Evolutionary conservation across 2,113 vertebrate species (phyloP), one percentile per base, ranked within the genome.

Genomic region (Ammodytes marinus): DNA sequence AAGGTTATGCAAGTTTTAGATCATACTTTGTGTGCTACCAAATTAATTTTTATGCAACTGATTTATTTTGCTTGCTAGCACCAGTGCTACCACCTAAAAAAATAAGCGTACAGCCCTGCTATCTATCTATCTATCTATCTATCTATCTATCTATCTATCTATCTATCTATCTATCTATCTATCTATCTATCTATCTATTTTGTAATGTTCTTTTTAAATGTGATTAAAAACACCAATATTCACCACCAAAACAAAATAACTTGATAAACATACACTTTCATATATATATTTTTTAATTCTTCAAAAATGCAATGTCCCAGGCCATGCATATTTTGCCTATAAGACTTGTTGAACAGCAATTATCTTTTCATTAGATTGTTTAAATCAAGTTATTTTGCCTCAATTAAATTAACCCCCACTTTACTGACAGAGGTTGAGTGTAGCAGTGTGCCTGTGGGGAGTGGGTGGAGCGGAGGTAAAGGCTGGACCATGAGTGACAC

Each of bases 401-500:
- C 61, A 66, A 81, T 68, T 0, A 57, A 60, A 69, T 74, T 35
- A 69, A 43, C 14, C 74, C 40, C 47, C 10, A 6, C 3, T 47
- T 43, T 42, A 1, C 52, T 74, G 6, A 37, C 19, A 60, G 64
- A 58, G 58, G 54, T 69, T 14, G 14, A 61, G 52, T 1, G 1
- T 12, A 39, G 67, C 52, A 35, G 73, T 46, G 64, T 27, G 40
- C 17, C 45, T 63, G 69, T 72, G 43, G 12, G 59, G 11, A 63
- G 65, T 73, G 27, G 27, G 66, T 43, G 37, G 45, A 61, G 19
- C 46, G 70, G 57, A 79, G 59, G 13, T 80, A 11, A 43, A 58
- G 70, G 46, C 64, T 27, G 52, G 65, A 70, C 55, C 73, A 82
- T 90, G 88, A 90, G 45, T 90, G 91, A 91, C 89, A 90, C 71